Conservation (phyloP, 35 echinoderm and acorn worm genomes). For the Nesometra sesokonis region DNA sequence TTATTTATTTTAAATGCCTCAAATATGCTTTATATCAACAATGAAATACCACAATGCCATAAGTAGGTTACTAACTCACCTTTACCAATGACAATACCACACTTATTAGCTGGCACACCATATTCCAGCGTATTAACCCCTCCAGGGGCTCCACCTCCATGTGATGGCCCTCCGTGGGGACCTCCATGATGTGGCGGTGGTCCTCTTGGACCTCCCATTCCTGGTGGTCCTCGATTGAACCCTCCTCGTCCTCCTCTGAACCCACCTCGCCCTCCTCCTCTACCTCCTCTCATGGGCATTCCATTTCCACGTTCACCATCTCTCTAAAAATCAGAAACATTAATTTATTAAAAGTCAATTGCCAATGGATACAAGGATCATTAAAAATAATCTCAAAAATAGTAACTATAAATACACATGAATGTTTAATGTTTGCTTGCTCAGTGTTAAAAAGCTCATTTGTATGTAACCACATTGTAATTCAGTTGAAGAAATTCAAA, state of each 20-base stretch:
- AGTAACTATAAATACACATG: too few relatives aligned
- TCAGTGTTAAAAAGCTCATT: too few relatives aligned
- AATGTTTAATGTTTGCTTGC: too few relatives aligned
- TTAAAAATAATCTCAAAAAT: too few relatives aligned
- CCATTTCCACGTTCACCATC: conserved; percentile 37
- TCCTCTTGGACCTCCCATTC: background rate
- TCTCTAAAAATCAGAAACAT: background rate
- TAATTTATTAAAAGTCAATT: too few relatives aligned
- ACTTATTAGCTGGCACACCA: conserved; percentile 55
- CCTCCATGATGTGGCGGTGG: background rate
- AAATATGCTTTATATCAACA: too few relatives aligned
- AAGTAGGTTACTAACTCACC: conserved; percentile 13
- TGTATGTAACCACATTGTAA: too few relatives aligned
- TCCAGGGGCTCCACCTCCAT: background rate
- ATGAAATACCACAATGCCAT: too few relatives aligned
- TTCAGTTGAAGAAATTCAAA: too few relatives aligned
- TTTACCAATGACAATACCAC: conserved; percentile 82
- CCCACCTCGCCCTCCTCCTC: background rate
- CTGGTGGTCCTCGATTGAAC: background rate
- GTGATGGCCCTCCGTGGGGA: background rate
- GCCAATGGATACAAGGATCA: too few relatives aligned
- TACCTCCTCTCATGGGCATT: conserved; percentile 11
- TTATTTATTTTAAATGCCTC: too few relatives aligned
- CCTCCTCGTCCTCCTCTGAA: conserved; percentile 12
- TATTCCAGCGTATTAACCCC: conserved; percentile 17